Percentiles rank a stretch among this genome's conserved stretches.
These are phyloP conservation scores for Xestia c-nigrum DNA, from an alignment of 2,888 invertebrate genomes.

Conservation along the genomic window DNA sequence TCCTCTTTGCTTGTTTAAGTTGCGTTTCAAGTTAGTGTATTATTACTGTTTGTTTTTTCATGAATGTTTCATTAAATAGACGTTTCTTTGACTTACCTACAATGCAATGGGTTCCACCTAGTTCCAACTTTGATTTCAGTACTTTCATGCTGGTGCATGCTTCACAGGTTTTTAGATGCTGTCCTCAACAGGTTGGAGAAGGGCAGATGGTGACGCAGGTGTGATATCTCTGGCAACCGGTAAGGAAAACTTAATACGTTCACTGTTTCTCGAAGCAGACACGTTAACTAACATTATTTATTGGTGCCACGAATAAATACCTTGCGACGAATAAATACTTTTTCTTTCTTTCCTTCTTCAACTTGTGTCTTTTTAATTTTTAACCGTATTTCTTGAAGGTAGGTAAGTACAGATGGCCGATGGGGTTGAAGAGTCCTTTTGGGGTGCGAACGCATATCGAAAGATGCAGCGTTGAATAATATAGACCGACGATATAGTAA, in stretches of 20 bases:
- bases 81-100: background rate
- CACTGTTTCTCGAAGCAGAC: background rate
- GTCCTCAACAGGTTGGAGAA: background rate
- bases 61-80: slow-evolving; percentile 36
- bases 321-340: too few relatives aligned
- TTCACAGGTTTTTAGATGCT: background rate
- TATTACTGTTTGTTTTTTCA: slow-evolving; percentile 35
- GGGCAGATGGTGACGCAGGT: background rate
- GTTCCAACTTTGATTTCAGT: background rate
- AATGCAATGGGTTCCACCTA: background rate
- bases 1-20: slow-evolving; percentile 35
- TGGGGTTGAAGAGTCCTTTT: background rate
- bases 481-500: background rate
- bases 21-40: slow-evolving; percentile 29
- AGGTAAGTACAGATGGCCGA: background rate
- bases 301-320: background rate
- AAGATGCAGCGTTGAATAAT: background rate
- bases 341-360: background rate
- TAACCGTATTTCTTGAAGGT: background rate
- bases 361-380: background rate
- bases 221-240: background rate
- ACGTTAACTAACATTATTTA: background rate
- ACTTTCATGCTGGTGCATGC: too few relatives aligned
- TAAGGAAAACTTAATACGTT: background rate
- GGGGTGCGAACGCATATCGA: background rate